Evolutionary conservation across 2,113 vertebrate species (phyloP).

Genomic region (Oenanthe melanoleuca): DNA sequence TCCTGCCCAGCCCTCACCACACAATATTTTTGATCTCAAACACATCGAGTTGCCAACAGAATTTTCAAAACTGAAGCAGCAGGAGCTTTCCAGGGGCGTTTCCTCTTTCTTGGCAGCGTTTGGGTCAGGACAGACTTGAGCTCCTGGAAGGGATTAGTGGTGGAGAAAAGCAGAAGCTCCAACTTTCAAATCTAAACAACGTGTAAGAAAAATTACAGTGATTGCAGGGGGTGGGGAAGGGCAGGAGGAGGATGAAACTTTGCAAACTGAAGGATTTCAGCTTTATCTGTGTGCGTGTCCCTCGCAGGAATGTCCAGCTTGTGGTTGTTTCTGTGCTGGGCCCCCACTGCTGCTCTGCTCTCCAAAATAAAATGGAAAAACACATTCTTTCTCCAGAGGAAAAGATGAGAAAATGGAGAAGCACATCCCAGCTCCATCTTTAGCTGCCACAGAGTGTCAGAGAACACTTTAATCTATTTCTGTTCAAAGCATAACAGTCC

Average conservation of each 20-base stretch:
- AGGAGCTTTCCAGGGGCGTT: neutral
- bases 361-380: slow-evolving; percentile 18
- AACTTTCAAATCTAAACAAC: neutral
- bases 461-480: slow-evolving; percentile 3
- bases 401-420: neutral
- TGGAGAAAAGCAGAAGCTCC: slow-evolving; percentile 50
- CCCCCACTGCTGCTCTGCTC: neutral
- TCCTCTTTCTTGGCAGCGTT: neutral
- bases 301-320: neutral
- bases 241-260: neutral
- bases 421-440: neutral
- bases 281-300: neutral
- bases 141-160: neutral
- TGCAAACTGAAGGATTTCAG: neutral
- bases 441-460: neutral
- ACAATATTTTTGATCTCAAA: neutral
- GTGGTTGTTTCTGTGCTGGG: neutral
- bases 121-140: neutral
- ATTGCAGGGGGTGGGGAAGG: rapidly evolving
- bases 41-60: rapidly evolving
- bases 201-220: neutral
- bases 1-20: neutral
- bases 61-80: neutral
- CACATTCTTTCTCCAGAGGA: neutral
- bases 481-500: neutral